Base-by-base conservation (phyloP, 2,888 invertebrate species). In the Ctenicera cuprea region DNA sequence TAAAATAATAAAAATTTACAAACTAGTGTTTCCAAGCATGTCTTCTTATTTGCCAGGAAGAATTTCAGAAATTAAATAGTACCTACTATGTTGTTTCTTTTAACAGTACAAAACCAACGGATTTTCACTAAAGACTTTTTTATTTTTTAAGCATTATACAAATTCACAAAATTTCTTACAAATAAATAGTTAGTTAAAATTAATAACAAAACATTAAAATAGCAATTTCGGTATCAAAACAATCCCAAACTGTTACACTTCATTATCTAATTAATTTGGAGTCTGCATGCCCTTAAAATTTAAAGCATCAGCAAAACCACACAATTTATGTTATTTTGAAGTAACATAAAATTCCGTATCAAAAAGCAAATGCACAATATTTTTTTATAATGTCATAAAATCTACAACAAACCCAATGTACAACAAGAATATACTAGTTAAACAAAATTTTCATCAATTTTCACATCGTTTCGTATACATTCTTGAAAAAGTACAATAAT, bases 371-470 rank as follows among this genome's bases (percentile, higher is more conserved):
- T 50, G 41, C 48, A 43, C 43, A 45, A 38, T 26, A 30, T 14
- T 12, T 37, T 64, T 45, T 54, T 54, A 43, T 38, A 50, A 48
- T 43, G 38, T 48, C 52, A 73, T 69, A 73, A 59, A 59, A 69
- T 65, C 64, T 73, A 73, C 73, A 73, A 65, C 64, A 57, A 73
- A 69, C 69, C 64, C 45, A 73, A 64, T 59, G 20, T 41, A 61
- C 64, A 69, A 73, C 68, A 73, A 62, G 37, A 48, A 43, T 57
- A 57, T 57, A 67, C 16, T 38, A 67, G 48, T 41, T 22, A 67
- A 67, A 63, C 5, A 33, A 68, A 37, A 12, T 52, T 43, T 30
- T 48, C 12, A 16, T 45, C 18, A 50, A 64, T 52, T 33, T 57
- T 52, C 59, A 62, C 57, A 20, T 38, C 30, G 12, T 38, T 69